Base-by-base conservation (phyloP, 2,113 vertebrate species). In the Heterocephalus glaber region DNA sequence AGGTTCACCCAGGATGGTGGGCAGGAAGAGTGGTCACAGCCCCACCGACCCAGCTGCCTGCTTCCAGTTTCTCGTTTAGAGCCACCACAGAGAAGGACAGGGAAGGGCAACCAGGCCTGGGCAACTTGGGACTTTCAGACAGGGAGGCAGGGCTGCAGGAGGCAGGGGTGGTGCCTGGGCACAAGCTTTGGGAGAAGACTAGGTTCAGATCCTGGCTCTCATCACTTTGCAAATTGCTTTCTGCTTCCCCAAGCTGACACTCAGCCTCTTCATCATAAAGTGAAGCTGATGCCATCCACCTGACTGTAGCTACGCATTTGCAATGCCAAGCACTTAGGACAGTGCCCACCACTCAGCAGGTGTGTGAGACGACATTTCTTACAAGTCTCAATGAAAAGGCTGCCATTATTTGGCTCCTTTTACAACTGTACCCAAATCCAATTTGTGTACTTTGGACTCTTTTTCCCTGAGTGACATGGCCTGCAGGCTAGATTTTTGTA, bases 311-410 rank as follows among this genome's bases (percentile, higher is more conserved):
- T 4, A 3, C 0, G 47, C 17, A 17, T 44, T 0, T 38, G 47
- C 14, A 56, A 54, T 2, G 41, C 7, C 28, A 22, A 44, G 24
- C 26, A 1, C 17, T 68, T 14, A 63, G 33, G 28, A 22, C 1
- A 0, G 5, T 19, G 58, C 4, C 28, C 1, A 2, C 10, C 65
- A 28, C 82, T n/a, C 0, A 7, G 58, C 0, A 66, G 26, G 60
- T 30, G 58, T 35, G 41, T 63, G n/a, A 38, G 60, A 24, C n/a
- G 17, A 58, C 14, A 20, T 12, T 41, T 74, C 41, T 47, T n/a
- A 5, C 1, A 22, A 11, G 5, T 35, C 26, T 76, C 33, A 28
- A 52, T 0, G 5, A 76, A 70, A 76, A 68, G 7, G 12, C 4
- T 7, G 28, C 5, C 28, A 14, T 4, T 13, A 44, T 9, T 11